Evolutionary conservation across 92 coral and sea anemone species (phyloP).

Genomic region (Zoanthus sociatus): DNA sequence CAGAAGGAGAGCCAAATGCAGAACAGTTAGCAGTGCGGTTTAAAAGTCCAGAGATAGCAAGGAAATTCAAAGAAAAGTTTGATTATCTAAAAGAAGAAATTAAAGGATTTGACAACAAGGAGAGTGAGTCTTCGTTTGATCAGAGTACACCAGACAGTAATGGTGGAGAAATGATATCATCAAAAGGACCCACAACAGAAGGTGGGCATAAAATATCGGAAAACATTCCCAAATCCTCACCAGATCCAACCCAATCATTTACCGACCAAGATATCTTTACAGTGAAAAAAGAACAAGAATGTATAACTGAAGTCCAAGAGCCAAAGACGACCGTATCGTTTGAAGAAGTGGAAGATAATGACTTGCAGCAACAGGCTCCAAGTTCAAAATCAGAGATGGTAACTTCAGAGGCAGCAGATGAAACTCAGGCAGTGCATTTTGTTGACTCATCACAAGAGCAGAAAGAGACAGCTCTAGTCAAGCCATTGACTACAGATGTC

Average conservation of each 20-base stretch:
- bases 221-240: background rate
- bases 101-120: background rate
- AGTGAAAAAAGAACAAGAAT: background rate
- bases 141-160: background rate
- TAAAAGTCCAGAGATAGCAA: conserved; percentile 73
- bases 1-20: conserved; percentile 84
- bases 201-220: background rate
- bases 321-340: background rate
- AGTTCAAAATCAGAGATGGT: background rate
- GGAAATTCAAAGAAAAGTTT: conserved; percentile 86
- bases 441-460: background rate
- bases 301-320: background rate
- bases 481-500: background rate
- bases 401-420: background rate
- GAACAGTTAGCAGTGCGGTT: conserved; percentile 92
- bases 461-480: background rate
- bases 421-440: background rate
- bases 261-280: background rate
- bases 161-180: background rate
- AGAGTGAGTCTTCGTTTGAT: background rate
- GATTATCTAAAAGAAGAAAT: conserved; percentile 45
- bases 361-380: background rate
- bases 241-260: background rate
- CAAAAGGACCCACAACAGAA: background rate
- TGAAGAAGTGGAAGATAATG: background rate